Conservation (phyloP, 92 coral and sea anemone genomes). For the Meandrina meandrites region DNA sequence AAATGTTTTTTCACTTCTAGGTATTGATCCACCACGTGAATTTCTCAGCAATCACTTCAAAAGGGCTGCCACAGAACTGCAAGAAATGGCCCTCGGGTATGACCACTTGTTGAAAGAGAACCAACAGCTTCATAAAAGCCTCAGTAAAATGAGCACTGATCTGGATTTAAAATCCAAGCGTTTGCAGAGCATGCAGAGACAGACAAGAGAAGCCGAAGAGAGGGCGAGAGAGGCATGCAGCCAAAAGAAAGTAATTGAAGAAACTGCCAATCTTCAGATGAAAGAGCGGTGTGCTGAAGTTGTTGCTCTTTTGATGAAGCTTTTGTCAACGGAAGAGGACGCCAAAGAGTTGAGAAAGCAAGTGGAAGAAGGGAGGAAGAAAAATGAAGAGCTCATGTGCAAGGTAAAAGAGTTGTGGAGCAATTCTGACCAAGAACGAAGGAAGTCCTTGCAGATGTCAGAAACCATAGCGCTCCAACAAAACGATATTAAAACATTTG, state of each 20-base stretch:
- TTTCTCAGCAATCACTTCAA: constrained; percentile 75
- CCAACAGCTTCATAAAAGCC: constrained; percentile 50
- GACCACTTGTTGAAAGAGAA: constrained; percentile 66
- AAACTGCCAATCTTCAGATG: constrained; percentile 50
- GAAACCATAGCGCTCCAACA: constrained; percentile 75
- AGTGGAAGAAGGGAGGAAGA: constrained; percentile 47
- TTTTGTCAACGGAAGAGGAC: constrained; percentile 75
- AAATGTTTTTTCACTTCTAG: neutral
- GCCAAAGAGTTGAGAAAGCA: constrained; percentile 60
- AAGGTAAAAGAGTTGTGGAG: constrained; percentile 58
- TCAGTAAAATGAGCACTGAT: constrained; percentile 55
- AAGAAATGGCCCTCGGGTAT: constrained; percentile 70
- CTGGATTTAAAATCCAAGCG: constrained; percentile 57
- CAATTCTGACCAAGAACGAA: constrained; percentile 70
- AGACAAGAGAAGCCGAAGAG: constrained; percentile 45
- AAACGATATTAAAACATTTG: constrained; percentile 58
- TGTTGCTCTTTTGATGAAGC: constrained; percentile 79
- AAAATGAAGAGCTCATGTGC: constrained; percentile 55
- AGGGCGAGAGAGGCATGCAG: constrained; percentile 52
- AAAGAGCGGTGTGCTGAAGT: constrained; percentile 70
- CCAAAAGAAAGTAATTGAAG: constrained; percentile 56
- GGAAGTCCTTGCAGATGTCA: constrained; percentile 73
- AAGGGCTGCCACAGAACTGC: constrained; percentile 67
- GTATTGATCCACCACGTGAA: constrained; percentile 33
- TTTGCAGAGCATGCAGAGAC: constrained; percentile 56